These are phyloP conservation scores for Typhlomys cinereus DNA, from an alignment of 2,113 vertebrate species.

Conservation along the genomic window DNA sequence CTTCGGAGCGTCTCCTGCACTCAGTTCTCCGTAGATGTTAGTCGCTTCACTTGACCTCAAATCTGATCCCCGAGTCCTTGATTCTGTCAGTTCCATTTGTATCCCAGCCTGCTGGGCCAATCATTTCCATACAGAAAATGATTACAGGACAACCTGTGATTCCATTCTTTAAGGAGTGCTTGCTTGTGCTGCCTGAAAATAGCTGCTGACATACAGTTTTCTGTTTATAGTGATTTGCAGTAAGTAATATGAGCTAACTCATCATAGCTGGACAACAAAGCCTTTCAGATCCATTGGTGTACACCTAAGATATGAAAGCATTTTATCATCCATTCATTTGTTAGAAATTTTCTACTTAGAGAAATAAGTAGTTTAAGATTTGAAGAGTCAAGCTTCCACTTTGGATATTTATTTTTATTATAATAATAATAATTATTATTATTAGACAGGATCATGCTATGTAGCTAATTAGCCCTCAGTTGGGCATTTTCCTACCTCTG, in stretches of 20 bases:
- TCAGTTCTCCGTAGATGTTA: background rate
- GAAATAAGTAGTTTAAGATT: background rate
- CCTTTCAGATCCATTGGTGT: background rate
- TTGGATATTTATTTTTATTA: background rate
- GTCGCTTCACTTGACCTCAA: background rate
- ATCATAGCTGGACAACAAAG: background rate
- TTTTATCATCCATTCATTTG: background rate
- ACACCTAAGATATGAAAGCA: background rate
- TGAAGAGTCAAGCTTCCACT: background rate
- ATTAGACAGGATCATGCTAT: background rate
- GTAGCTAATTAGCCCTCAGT: background rate
- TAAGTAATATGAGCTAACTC: background rate
- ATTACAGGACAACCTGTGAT: background rate
- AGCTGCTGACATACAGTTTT: background rate
- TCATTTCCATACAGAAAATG: background rate
- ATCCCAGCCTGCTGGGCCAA: background rate
- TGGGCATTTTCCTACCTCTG: background rate
- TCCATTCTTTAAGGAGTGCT: background rate
- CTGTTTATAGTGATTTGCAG: background rate
- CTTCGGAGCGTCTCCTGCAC: background rate
- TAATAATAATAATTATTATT: background rate
- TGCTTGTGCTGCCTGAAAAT: background rate
- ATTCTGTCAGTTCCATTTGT: background rate
- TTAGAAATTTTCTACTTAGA: background rate
- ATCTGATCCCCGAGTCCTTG: background rate